phyloP scores from a whole-genome alignment of 2,797 vertebrate species.

The Halcyon smyrnensis region DNA sequence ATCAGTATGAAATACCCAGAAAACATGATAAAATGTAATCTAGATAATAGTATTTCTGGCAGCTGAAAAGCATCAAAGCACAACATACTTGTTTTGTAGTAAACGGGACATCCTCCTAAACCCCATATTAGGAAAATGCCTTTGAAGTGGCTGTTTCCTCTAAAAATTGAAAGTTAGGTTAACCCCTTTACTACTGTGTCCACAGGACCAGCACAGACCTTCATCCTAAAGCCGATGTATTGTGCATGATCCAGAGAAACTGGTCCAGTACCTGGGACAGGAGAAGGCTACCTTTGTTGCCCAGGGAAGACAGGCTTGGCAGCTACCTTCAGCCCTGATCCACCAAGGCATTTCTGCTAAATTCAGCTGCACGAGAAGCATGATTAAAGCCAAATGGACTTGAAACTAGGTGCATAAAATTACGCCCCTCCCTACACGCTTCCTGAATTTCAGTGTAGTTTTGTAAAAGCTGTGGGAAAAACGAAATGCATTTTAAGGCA shows the following conservation, averaged over 20 bases:
- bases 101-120: constrained; percentile 20
- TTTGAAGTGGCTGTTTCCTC: constrained; percentile 19
- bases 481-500: constrained; percentile 28
- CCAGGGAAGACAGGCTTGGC: neutral
- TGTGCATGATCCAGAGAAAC: neutral
- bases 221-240: accelerated
- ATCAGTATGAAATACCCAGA: constrained; percentile 75
- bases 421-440: neutral
- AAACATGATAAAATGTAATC: constrained; percentile 76
- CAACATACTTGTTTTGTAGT: neutral
- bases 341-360: neutral
- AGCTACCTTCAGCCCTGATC: neutral
- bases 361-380: neutral
- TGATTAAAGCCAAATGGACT: neutral
- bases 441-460: neutral
- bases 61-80: constrained; percentile 22
- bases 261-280: neutral
- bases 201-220: neutral
- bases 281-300: neutral
- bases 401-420: constrained; percentile 1
- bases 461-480: constrained; percentile 23
- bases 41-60: constrained; percentile 68
- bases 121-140: neutral
- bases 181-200: neutral
- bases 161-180: neutral